Percentiles rank a stretch among this genome's conserved stretches.
These are phyloP conservation scores for Polydrusus pterygomalis DNA, from an alignment of 2,888 invertebrate species.

Conservation along the genomic window DNA sequence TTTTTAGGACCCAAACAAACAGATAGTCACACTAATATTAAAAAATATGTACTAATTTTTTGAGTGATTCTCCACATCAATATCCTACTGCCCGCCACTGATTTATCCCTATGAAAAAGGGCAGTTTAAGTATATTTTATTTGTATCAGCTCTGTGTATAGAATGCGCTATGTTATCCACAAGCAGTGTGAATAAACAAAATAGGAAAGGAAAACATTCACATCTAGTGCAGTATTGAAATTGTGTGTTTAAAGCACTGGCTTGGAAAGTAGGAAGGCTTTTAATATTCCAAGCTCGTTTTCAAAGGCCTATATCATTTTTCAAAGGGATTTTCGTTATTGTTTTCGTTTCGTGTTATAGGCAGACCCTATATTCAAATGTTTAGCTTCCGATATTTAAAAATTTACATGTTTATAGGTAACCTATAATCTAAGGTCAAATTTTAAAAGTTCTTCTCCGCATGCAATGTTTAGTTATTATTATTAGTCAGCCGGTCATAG, in stretches of 20 bases:
- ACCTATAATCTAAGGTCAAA: too few relatives aligned
- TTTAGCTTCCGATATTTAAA: background rate
- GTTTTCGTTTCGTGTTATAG: conserved; percentile 10
- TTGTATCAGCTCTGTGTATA: too few relatives aligned
- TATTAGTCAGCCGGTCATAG: too few relatives aligned
- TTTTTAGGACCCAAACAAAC: too few relatives aligned
- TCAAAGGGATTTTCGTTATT: conserved; percentile 2
- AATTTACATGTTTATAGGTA: background rate
- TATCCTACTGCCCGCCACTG: too few relatives aligned
- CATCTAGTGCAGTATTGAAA: conserved; percentile 12
- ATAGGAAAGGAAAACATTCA: background rate
- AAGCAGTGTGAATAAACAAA: background rate
- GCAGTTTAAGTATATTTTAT: too few relatives aligned
- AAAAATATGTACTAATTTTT: too few relatives aligned
- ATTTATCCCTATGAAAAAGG: too few relatives aligned
- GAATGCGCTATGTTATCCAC: background rate
- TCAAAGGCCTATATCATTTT: conserved; percentile 11
- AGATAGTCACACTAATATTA: too few relatives aligned
- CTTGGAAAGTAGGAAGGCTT: background rate
- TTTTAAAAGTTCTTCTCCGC: too few relatives aligned
- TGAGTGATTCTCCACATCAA: too few relatives aligned
- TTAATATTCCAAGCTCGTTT: conserved; percentile 15
- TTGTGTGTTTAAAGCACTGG: conserved; percentile 3
- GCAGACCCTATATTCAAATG: background rate
- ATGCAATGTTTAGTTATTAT: too few relatives aligned